Evolutionary conservation across 1,140 invertebrate genomes (phyloP), one percentile per base, ranked within the genome.

Genomic region (Oedothorax gibbosus): DNA sequence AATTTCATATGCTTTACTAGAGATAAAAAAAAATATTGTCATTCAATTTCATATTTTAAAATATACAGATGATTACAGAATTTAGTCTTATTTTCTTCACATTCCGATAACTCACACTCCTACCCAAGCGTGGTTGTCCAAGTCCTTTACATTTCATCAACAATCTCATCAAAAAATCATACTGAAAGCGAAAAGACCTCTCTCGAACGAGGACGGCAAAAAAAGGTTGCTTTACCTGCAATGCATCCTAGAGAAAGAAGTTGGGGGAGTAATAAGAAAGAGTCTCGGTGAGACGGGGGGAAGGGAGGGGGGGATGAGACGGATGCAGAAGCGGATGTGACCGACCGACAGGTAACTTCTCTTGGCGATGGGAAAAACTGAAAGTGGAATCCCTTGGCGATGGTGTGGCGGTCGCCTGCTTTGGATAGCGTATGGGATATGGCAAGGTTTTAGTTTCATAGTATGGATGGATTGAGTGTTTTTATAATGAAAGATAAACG

Each of bases 261-360:
- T 35, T 57, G 78, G 65, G 66, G 78, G 78, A 64, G 35, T 35
- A 35, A 35, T 35, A 35, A 35, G 35, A 35, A 35, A 35, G 35
- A 35, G 56, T 62, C 54, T 56, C 50, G 57, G 20, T 11, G 53
- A 60, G 56, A 11, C 49, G 68, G 57, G 12, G 56, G 11, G 69
- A 14, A n/a, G 7, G 49, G 54, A n/a, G 11, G 56, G 49, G 49
- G 18, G 15, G 68, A 8, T 21, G 21, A 82, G 79, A 69, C 79
- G 79, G 79, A 82, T 82, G 79, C 50, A 72, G 79, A 82, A 82
- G 56, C 79, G 79, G 79, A 82, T 82, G 79, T 82, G 79, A 75
- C 78, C 35, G 35, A 35, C 15, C 79, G 79, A 72, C 79, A 71
- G 68, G 79, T 82, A 82, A 72, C 75, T 60, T 15, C 49, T 21